Conservation (phyloP, 2,797 vertebrate species). For the Scarus forsteni region DNA sequence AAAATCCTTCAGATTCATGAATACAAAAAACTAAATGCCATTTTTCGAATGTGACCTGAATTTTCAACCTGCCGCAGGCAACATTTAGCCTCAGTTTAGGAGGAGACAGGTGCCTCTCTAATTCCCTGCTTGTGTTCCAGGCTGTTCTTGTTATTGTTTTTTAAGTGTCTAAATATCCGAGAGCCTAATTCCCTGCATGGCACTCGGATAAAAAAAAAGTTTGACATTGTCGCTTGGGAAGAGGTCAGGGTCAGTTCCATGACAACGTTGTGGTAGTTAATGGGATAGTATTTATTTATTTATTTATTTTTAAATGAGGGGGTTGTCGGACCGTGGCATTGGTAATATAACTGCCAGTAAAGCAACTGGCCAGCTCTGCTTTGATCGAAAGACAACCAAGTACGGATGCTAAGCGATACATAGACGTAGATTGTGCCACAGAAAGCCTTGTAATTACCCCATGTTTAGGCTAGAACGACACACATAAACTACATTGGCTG, state of each 20-base stretch:
- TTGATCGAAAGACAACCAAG: no score
- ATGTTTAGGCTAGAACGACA: no score
- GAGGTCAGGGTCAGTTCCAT: conserved; percentile 22
- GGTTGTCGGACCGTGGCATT: no score
- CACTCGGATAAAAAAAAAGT: background rate
- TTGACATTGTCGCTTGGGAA: conserved; percentile 1
- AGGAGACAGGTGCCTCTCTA: background rate
- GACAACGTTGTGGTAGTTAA: conserved; percentile 6
- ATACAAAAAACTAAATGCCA: background rate
- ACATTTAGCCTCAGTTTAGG: background rate
- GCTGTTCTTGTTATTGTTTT: background rate
- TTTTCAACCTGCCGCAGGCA: background rate
- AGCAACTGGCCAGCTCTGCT: no score
- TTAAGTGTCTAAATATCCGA: background rate
- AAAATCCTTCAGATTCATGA: no score
- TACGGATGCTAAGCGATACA: no score
- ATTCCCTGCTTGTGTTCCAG: background rate
- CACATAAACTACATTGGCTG: no score
- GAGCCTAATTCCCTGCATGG: background rate
- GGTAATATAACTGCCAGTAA: no score
- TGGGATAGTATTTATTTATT: conserved; percentile 9
- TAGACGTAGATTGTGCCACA: no score
- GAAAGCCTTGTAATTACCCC: no score
- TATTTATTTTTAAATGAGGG: background rate
- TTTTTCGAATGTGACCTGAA: background rate